Conservation (phyloP, 2,113 vertebrate genomes). For the Diglossa brunneiventris region DNA sequence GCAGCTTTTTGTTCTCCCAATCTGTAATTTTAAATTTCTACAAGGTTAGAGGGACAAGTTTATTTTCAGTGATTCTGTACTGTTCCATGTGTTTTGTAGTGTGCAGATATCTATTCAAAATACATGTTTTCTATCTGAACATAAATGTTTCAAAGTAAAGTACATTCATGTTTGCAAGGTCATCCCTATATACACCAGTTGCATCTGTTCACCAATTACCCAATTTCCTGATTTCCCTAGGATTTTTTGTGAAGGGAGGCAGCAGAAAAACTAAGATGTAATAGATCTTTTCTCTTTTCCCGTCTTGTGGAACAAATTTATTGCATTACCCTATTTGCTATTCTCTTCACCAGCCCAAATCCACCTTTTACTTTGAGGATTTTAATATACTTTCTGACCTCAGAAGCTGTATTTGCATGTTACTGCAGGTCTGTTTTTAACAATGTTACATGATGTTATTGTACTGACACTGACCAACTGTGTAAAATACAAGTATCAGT, state of each 20-base stretch:
- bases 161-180: neutral
- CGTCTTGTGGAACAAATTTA: fast-evolving
- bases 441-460: neutral
- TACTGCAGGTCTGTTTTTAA: neutral
- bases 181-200: neutral
- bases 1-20: neutral
- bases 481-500: neutral
- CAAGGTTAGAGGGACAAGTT: neutral
- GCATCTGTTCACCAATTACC: neutral
- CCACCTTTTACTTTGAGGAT: neutral
- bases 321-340: neutral
- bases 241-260: neutral
- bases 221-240: neutral
- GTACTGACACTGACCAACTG: neutral
- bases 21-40: neutral
- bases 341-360: neutral
- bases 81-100: neutral
- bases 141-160: neutral
- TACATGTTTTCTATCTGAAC: neutral
- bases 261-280: neutral
- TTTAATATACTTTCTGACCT: neutral
- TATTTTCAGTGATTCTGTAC: neutral
- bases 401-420: neutral
- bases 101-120: neutral
- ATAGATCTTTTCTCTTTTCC: neutral